Percentiles rank a stretch among this genome's conserved stretches.
Conservation (phyloP, 2,797 vertebrate genomes). For the Sphenodon punctatus region DNA sequence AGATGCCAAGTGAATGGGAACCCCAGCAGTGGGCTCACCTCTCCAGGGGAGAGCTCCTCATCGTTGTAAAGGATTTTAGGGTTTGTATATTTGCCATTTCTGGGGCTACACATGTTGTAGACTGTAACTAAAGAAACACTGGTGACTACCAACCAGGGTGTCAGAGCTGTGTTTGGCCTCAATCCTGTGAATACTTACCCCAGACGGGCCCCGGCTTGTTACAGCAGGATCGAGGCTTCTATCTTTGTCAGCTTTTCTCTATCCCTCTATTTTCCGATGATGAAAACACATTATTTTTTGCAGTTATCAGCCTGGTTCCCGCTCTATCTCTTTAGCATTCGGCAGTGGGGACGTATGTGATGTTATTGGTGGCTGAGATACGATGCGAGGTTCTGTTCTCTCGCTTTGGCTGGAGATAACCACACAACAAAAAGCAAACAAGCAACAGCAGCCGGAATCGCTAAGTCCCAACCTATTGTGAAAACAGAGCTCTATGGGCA, state of each 20-base stretch:
- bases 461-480: not conserved
- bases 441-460: not conserved
- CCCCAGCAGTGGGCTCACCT: too few relatives aligned
- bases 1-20: too few relatives aligned
- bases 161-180: too few relatives aligned
- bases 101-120: too few relatives aligned
- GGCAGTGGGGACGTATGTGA: not conserved
- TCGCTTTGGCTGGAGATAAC: not conserved
- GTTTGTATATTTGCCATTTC: too few relatives aligned
- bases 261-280: not conserved
- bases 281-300: not conserved
- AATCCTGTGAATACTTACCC: too few relatives aligned
- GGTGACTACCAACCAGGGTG: too few relatives aligned
- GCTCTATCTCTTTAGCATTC: not conserved
- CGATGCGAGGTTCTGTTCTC: not conserved
- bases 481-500: not conserved
- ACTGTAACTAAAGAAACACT: too few relatives aligned
- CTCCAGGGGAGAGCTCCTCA: too few relatives aligned
- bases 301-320: not conserved
- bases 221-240: not conserved
- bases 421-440: not conserved
- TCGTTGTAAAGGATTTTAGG: too few relatives aligned
- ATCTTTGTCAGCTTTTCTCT: not conserved
- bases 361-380: not conserved
- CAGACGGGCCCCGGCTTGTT: too few relatives aligned